Evolutionary conservation across 2,113 vertebrate species (phyloP).

Genomic region (Scatophagus argus): DNA sequence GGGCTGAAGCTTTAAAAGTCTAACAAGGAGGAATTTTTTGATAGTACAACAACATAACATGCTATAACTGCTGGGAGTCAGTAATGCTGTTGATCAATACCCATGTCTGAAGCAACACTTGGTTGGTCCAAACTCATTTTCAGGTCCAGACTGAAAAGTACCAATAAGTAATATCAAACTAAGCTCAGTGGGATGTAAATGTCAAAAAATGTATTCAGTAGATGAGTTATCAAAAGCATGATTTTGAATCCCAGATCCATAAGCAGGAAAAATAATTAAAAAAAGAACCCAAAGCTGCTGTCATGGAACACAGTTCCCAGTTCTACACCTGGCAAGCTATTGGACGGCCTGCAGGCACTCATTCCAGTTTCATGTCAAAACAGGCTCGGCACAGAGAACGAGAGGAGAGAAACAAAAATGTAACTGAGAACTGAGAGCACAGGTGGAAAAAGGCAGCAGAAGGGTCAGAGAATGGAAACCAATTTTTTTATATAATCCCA

Average conservation of each 20-base stretch:
- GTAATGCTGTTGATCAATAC: not conserved
- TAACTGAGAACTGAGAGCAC: not conserved
- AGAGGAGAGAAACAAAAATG: not conserved
- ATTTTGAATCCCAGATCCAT: not conserved
- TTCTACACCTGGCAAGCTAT: not conserved
- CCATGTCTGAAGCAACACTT: not conserved
- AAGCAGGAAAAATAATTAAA: not conserved
- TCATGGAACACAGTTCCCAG: too few species aligned
- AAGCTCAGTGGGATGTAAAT: not conserved
- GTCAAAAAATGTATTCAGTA: not conserved
- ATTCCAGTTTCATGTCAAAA: not conserved
- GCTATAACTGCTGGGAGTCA: conserved; percentile 12
- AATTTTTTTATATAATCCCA: not conserved
- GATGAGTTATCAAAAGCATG: not conserved
- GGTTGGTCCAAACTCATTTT: not conserved
- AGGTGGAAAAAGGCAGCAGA: not conserved
- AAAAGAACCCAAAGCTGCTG: not conserved
- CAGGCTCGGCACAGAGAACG: not conserved
- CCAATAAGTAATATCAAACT: too few species aligned
- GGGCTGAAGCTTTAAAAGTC: conserved; percentile 2
- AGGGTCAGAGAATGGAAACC: not conserved
- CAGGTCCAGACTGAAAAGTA: not conserved
- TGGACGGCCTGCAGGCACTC: not conserved
- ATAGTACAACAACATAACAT: not conserved
- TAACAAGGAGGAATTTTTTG: conserved; percentile 13